Evolutionary conservation across 64 coral and sea anemone species (phyloP).

Genomic region (Montipora cactus): DNA sequence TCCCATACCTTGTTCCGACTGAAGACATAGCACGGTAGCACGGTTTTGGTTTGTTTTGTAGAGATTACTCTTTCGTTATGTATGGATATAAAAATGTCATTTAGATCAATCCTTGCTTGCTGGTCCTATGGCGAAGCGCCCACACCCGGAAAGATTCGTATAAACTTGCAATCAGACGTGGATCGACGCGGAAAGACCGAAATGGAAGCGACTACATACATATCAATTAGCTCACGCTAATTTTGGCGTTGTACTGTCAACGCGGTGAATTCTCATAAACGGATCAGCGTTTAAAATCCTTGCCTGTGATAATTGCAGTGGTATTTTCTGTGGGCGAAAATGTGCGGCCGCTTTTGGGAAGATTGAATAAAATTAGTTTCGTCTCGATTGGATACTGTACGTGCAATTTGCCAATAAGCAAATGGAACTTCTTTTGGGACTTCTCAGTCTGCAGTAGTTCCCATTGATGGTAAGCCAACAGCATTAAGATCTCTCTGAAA

Average conservation of each 20-base stretch:
- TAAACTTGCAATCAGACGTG: slow-evolving; percentile 68
- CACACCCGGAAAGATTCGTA: slow-evolving; percentile 23
- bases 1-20: neutral
- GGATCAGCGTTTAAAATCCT: slow-evolving; percentile 81
- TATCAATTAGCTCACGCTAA: slow-evolving; percentile 80
- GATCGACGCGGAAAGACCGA: slow-evolving; percentile 70
- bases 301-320: slow-evolving; percentile 77
- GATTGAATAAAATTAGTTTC: slow-evolving; percentile 13
- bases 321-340: slow-evolving; percentile 24
- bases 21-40: too few species aligned
- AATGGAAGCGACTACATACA: slow-evolving; percentile 58
- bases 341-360: slow-evolving; percentile 20
- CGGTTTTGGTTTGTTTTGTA: neutral
- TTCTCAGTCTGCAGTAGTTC: neutral
- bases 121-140: neutral
- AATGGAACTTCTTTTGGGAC: neutral
- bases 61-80: neutral
- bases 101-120: neutral
- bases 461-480: too few species aligned
- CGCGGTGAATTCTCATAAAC: slow-evolving; percentile 83
- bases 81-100: neutral
- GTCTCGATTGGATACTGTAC: neutral
- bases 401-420: neutral
- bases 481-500: neutral
- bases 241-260: slow-evolving; percentile 79